Conservation (phyloP, 2,888 invertebrate genomes). For the Ophraella communa region DNA sequence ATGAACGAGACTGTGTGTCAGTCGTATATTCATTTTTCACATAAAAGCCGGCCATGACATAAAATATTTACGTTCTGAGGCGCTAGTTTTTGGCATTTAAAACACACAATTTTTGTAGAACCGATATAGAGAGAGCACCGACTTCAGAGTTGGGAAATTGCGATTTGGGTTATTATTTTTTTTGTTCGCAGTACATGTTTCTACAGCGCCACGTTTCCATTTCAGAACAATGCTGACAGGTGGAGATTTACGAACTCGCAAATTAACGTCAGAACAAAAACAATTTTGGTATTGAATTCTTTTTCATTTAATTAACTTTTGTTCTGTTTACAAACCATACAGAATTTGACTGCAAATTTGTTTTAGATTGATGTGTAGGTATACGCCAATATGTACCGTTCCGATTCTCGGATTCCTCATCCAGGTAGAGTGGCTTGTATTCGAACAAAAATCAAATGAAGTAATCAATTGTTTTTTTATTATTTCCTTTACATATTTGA, state of each 20-base stretch:
- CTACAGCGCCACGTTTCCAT: background rate
- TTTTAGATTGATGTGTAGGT: too few relatives aligned
- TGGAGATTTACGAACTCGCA: background rate
- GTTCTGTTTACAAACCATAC: background rate
- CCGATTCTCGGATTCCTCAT: too few relatives aligned
- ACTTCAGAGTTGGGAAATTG: background rate
- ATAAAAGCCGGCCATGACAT: conserved; percentile 16
- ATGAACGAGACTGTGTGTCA: conserved; percentile 2
- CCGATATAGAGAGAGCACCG: background rate
- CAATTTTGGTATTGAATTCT: background rate
- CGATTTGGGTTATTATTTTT: background rate
- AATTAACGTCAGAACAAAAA: background rate
- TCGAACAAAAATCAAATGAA: too few relatives aligned
- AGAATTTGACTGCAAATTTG: background rate
- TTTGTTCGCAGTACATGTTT: background rate
- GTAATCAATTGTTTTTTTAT: too few relatives aligned
- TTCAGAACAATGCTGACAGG: background rate
- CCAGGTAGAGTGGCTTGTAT: too few relatives aligned
- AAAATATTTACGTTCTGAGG: conserved; percentile 14
- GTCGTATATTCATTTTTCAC: conserved; percentile 23
- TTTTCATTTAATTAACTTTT: background rate
- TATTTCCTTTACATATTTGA: too few relatives aligned
- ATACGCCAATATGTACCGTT: too few relatives aligned
- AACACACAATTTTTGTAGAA: conserved; percentile 14
- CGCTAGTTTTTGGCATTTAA: conserved; percentile 18